Evolutionary conservation across 2,797 vertebrate species (phyloP), one percentile per base, ranked within the genome.

Genomic region (Pseudomugil gertrudae): DNA sequence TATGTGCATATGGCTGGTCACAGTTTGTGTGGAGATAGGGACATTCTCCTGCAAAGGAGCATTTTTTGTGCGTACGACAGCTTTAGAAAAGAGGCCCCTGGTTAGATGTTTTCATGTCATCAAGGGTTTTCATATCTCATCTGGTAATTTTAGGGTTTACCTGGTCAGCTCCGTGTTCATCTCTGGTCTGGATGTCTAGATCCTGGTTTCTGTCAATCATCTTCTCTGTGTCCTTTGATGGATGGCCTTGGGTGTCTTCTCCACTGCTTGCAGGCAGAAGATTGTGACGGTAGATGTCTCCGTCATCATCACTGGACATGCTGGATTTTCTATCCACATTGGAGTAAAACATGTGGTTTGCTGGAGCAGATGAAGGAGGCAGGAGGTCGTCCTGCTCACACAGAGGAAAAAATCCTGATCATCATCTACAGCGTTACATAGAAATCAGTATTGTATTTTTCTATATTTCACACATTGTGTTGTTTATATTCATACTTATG

Each of bases 291-390:
- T 99, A 99, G 87, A 99, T 99, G 84, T 99, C 98, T 69, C 95
- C 95, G 14, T 98, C 97, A 11, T 99, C 97, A 10, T 99, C 97
- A 47, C 98, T 99, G 57, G 96, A 94, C 63, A 87, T 29, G 23
- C 86, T 88, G 6, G 76, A 78, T 43, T 87, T 80, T 53, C 26
- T 73, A 51, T 83, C 79, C 79, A 86, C 45, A 0, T 87, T 85
- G 19, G 89, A 90, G 74, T 80, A 83, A 24, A 83, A 89, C 82
- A 90, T 81, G 27, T 88, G 85, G 15, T 83, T 76, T 1, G 6
- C 36, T 36, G 33, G 36, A 40, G 55, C 70, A 45, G 69, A n/a
- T 54, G 78, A 62, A 14, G 74, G 69, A 0, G 3, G 64, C 57
- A 51, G 17, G 4, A 65, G 62, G 0, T 79, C 76, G 1, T 36